phyloP scores from a whole-genome alignment of 1,140 invertebrate genomes.

The Antheraea pernyi region DNA sequence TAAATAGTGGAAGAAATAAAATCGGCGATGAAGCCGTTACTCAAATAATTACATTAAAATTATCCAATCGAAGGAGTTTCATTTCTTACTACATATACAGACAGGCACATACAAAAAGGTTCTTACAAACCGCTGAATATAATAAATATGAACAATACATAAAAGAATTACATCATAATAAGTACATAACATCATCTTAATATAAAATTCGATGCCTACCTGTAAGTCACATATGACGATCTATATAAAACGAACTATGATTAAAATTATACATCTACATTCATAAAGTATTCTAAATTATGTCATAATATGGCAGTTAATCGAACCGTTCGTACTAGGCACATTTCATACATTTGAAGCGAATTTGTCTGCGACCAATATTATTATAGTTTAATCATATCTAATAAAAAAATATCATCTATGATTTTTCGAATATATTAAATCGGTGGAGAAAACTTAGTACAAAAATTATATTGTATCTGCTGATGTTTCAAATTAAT shows the following conservation, averaged over 20 bases:
- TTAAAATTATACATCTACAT: constrained; percentile 63
- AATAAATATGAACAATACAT: constrained; percentile 49
- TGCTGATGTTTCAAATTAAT: not conserved
- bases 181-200: constrained; percentile 64
- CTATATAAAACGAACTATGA: constrained; percentile 52
- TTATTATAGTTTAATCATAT: not conserved
- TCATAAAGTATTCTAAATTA: constrained; percentile 73
- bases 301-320: constrained; percentile 78
- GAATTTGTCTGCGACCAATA: constrained; percentile 13
- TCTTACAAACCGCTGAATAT: not conserved
- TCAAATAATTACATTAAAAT: not conserved
- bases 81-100: not conserved
- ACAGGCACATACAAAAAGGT: not conserved
- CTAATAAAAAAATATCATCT: constrained; percentile 28
- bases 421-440: constrained; percentile 56
- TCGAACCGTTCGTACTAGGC: constrained; percentile 72
- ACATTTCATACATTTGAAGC: constrained; percentile 34
- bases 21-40: constrained; percentile 31
- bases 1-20: constrained; percentile 53
- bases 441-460: constrained; percentile 70
- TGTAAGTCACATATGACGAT: constrained; percentile 62
- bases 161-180: constrained; percentile 41
- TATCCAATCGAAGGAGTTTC: constrained; percentile 10
- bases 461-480: constrained; percentile 6
- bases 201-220: constrained; percentile 69